Conservation (phyloP, 2,888 invertebrate species). For the Drosophila sordidapex region DNA sequence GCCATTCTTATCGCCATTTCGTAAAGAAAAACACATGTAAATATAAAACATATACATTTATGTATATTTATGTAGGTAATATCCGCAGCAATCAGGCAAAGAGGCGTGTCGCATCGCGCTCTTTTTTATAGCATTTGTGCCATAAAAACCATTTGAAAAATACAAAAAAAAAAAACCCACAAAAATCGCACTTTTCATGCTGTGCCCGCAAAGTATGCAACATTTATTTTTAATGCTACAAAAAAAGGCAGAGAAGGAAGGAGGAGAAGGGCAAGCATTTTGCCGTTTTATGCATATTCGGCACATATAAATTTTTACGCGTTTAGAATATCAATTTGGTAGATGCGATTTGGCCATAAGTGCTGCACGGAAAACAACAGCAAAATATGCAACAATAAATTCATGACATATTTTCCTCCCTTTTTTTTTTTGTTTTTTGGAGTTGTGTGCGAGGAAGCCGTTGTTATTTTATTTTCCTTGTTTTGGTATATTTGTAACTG, state of each 20-base stretch:
- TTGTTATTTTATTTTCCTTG: background rate
- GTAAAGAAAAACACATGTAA: conserved; percentile 28
- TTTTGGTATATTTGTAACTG: conserved; percentile 10
- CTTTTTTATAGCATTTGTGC: conserved; percentile 19
- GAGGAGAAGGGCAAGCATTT: conserved; percentile 3
- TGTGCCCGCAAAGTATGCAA: conserved; percentile 71
- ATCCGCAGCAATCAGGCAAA: conserved; percentile 61
- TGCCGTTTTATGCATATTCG: conserved; percentile 54
- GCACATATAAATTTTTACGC: conserved; percentile 70
- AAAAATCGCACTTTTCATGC: conserved; percentile 46
- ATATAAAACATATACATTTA: conserved; percentile 34
- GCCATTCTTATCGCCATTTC: conserved; percentile 33
- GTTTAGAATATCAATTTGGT: conserved; percentile 75
- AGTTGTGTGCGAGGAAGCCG: background rate
- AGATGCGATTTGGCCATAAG: conserved; percentile 75
- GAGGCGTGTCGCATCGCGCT: conserved; percentile 39
- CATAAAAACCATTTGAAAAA: conserved; percentile 48
- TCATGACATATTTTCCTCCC: conserved; percentile 52
- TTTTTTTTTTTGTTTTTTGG: conserved; percentile 3
- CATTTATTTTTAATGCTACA: conserved; percentile 71
- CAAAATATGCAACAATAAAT: conserved; percentile 55
- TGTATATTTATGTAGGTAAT: conserved; percentile 48
- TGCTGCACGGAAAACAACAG: conserved; percentile 35
- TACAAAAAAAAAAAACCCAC: conserved; percentile 2
- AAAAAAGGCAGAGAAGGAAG: background rate